phyloP scores from a whole-genome alignment of 1,140 invertebrate genomes.

The Drosophila orosa region DNA sequence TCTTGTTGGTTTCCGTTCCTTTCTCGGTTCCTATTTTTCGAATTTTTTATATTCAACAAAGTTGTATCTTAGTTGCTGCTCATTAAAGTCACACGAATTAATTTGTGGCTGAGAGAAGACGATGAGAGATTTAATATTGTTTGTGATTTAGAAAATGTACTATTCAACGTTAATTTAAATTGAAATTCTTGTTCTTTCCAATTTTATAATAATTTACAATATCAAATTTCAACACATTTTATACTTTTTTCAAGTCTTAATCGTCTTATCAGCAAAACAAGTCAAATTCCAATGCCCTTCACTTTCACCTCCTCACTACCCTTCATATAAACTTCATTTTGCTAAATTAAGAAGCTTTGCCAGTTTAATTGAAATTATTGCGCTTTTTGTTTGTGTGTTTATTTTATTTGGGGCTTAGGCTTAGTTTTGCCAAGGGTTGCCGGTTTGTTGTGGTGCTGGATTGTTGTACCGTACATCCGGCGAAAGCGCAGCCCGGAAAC shows the following conservation, averaged over 20 bases:
- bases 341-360: conserved; percentile 58
- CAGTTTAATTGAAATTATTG: conserved; percentile 67
- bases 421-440: not conserved
- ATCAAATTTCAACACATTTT: too few relatives aligned
- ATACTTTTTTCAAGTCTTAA: conserved; percentile 12
- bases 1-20: too few relatives aligned
- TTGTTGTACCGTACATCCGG: conserved; percentile 4
- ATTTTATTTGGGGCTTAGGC: conserved; percentile 1
- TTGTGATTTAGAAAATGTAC: too few relatives aligned
- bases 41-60: too few relatives aligned
- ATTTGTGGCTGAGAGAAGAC: too few relatives aligned
- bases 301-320: not conserved
- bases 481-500: not conserved
- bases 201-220: too few relatives aligned
- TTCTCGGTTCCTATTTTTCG: too few relatives aligned
- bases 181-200: too few relatives aligned
- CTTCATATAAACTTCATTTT: conserved; percentile 32
- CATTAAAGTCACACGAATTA: too few relatives aligned
- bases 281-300: not conserved
- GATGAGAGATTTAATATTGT: too few relatives aligned
- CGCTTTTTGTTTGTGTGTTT: conserved; percentile 26
- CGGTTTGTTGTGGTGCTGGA: not conserved
- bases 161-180: too few relatives aligned
- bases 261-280: conserved; percentile 23
- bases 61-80: too few relatives aligned